Evolutionary conservation across 2,113 vertebrate species (phyloP).

Genomic region (Dascyllus trimaculatus): DNA sequence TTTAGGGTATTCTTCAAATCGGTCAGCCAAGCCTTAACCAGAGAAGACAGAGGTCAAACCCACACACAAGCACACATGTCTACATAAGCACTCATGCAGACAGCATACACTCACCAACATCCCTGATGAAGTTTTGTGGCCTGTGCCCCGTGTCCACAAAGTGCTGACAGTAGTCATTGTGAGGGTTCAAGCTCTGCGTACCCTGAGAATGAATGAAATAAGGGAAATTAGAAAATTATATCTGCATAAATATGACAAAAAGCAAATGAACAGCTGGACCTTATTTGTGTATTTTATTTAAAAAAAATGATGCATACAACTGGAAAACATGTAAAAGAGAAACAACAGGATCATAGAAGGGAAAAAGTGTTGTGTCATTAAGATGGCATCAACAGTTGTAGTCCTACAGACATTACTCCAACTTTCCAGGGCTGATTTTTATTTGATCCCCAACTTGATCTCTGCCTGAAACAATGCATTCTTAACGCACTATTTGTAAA

Average conservation of each 20-base stretch:
- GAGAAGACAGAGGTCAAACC: neutral
- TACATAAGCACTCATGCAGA: neutral
- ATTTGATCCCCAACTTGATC: no score
- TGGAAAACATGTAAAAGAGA: no score
- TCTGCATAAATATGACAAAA: no score
- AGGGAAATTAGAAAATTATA: neutral
- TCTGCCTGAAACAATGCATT: no score
- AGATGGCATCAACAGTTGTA: neutral
- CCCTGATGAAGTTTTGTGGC: conserved; percentile 98
- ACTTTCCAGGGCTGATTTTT: no score
- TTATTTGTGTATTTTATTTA: neutral
- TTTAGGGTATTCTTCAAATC: conserved; percentile 99
- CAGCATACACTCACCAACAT: conserved; percentile 89
- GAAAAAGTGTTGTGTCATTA: no score
- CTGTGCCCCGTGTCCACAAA: conserved; percentile 98
- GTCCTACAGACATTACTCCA: no score
- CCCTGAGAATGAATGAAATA: conserved; percentile 83
- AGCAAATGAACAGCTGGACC: no score
- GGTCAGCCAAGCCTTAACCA: conserved; percentile 92
- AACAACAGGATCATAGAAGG: no score
- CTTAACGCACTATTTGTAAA: no score
- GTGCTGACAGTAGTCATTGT: conserved; percentile 99
- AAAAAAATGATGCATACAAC: no score
- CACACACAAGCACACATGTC: neutral
- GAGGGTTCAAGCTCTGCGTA: conserved; percentile 97